Evolutionary conservation across 23 tunicate species (phyloP), one percentile per base, ranked within the genome.

Genomic region (Pegea sp.): DNA sequence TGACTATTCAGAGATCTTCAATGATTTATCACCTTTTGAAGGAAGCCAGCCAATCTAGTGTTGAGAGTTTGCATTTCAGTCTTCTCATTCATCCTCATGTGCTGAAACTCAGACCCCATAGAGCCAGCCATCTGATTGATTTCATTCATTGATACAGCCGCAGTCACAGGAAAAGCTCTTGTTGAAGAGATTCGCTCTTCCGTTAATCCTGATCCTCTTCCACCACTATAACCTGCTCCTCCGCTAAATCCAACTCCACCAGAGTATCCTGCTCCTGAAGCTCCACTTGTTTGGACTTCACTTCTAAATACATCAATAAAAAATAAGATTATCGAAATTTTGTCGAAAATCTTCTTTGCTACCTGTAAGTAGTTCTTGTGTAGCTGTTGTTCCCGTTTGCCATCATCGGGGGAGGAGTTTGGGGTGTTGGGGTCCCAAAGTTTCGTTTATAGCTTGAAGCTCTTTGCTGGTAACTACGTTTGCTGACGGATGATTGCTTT

Each of bases 381-480:
- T 8, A 38, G 46, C 46, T 38, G 11, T 16, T 16, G 16, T 16
- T 38, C 16, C 13, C 16, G 11, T 16, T 16, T 8, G 46, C 46
- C 46, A 38, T 38, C 46, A 16, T 11, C 11, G 13, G 13, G 13
- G 46, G 46, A 8, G 46, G 46, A 11, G 46, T 11, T 8, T 16
- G 13, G 13, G 46, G 46, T 38, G 46, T 11, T 8, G 46, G 46
- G 16, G 46, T 38, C 16, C 93, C 99, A 52, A 91, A 91, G 19
- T 86, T 71, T 20, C 87, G 64, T 44, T 66, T 69, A 73, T 91
- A 91, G 49, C 93, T 79, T 26, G 99, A 91, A 18, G 69, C 69
- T 29, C 93, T 42, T 60, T 91, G 88, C 49, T 91, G 79, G 34
- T 49, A 50, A 23, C 60, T 64, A 29, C 71, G 55, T 62, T 67